Percentiles rank a stretch among this genome's conserved stretches.
These are phyloP conservation scores for Suillia variegata DNA, from an alignment of 2,888 invertebrate species.

Conservation along the genomic window DNA sequence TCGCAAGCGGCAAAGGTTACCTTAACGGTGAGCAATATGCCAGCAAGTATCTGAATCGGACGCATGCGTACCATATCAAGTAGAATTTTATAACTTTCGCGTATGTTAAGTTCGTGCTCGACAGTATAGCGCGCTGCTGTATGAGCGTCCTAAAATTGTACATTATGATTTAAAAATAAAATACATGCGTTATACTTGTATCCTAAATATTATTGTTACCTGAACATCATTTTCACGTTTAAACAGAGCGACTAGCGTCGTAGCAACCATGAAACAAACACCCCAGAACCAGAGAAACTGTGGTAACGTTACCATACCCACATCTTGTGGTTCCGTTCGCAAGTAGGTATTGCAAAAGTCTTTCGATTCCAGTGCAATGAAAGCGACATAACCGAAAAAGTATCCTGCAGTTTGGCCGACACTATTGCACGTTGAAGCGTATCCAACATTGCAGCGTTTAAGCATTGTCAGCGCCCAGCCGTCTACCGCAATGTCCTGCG, in stretches of 20 bases:
- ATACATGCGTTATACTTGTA: no score
- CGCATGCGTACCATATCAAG: slow-evolving; percentile 83
- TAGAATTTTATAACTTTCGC: slow-evolving; percentile 81
- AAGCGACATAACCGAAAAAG: slow-evolving; percentile 94
- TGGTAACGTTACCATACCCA: slow-evolving; percentile 74
- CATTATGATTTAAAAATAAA: no score
- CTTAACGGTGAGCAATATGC: slow-evolving; percentile 88
- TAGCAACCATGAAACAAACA: slow-evolving; percentile 85
- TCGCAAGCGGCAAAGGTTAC: slow-evolving; percentile 95
- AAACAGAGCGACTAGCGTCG: slow-evolving; percentile 86
- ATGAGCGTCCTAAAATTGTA: slow-evolving; percentile 57
- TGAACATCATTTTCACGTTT: slow-evolving; percentile 76
- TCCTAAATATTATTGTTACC: slow-evolving; percentile 53
- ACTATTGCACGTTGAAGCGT: slow-evolving; percentile 98
- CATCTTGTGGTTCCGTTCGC: slow-evolving; percentile 70
- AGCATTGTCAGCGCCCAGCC: slow-evolving; percentile 99
- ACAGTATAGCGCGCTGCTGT: slow-evolving; percentile 47
- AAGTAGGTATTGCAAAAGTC: slow-evolving; percentile 95
- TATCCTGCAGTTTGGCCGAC: slow-evolving; percentile 98
- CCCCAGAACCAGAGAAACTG: slow-evolving; percentile 97
- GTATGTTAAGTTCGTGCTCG: slow-evolving; percentile 62
- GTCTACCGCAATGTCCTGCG: slow-evolving; percentile 99
- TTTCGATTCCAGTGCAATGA: slow-evolving; percentile 93
- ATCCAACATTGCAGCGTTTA: slow-evolving; percentile 94
- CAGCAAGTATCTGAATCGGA: slow-evolving; percentile 77